Evolutionary conservation across 2,113 vertebrate genomes (phyloP).

Genomic region (Verasper variegatus): DNA sequence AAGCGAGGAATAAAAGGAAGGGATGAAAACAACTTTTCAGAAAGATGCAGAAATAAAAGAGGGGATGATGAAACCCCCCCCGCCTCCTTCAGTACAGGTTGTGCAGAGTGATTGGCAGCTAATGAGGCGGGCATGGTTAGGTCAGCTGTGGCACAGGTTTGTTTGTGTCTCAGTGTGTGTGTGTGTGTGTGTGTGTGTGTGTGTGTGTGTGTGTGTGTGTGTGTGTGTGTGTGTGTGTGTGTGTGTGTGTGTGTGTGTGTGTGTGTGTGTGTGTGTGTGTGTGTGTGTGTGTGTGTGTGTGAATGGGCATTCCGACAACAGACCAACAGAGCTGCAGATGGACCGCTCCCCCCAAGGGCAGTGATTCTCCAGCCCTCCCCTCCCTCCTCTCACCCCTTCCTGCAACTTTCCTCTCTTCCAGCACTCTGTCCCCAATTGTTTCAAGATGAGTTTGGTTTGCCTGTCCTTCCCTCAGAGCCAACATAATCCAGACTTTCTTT

Average conservation of each 20-base stretch:
- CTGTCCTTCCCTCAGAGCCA: slow-evolving; percentile 72
- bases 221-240: slow-evolving; percentile 42
- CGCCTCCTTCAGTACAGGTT: slow-evolving; percentile 10
- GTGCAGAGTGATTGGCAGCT: slow-evolving; percentile 78
- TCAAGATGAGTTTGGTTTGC: slow-evolving; percentile 81
- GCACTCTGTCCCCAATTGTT: slow-evolving; percentile 68
- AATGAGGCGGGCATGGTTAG: slow-evolving; percentile 71
- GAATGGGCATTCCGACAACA: slow-evolving; percentile 64
- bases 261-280: slow-evolving; percentile 45
- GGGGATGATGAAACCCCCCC: slow-evolving; percentile 9
- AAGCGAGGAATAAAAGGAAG: slow-evolving; percentile 18
- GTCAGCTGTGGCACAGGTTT: slow-evolving; percentile 69
- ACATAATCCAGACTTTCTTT: slow-evolving; percentile 79
- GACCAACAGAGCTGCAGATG: slow-evolving; percentile 62
- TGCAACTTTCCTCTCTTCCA: slow-evolving; percentile 57
- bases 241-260: slow-evolving; percentile 38
- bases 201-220: slow-evolving; percentile 46
- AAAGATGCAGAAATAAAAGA: slow-evolving; percentile 35
- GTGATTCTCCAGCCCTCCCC: slow-evolving; percentile 45
- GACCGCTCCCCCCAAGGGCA: slow-evolving; percentile 49
- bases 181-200: slow-evolving; percentile 41
- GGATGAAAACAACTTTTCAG: background rate
- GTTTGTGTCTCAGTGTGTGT: slow-evolving; percentile 60
- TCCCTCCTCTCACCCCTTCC: slow-evolving; percentile 40
- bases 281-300: slow-evolving; percentile 40